Evolutionary conservation across 2,113 vertebrate species (phyloP).

Genomic region (Petroica traversi): DNA sequence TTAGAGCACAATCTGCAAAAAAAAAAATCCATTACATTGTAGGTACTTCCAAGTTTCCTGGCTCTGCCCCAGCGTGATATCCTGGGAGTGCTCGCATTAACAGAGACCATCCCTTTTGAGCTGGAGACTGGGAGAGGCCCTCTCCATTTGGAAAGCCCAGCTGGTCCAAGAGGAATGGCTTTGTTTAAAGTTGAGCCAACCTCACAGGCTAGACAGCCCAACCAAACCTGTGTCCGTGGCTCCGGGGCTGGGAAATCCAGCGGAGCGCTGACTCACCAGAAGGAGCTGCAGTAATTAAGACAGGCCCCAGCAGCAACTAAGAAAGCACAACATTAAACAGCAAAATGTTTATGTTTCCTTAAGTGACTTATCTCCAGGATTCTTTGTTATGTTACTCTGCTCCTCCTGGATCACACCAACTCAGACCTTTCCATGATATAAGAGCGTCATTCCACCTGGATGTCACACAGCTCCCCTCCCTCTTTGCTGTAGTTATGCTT

Average conservation of each 20-base stretch:
- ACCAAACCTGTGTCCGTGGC: neutral
- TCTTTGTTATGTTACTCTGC: neutral
- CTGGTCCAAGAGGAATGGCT: conserved; percentile 25
- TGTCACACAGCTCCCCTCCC: neutral
- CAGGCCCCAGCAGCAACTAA: conserved; percentile 28
- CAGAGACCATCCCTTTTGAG: neutral
- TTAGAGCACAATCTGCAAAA: neutral
- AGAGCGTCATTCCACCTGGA: neutral
- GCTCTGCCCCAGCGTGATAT: neutral
- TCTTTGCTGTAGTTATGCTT: neutral
- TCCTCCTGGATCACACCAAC: neutral
- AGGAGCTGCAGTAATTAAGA: conserved; percentile 24
- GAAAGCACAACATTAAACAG: conserved; percentile 26
- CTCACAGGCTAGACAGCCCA: conserved; percentile 39
- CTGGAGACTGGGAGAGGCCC: conserved; percentile 12
- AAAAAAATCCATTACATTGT: neutral
- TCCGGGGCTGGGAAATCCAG: conserved; percentile 59
- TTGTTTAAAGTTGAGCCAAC: conserved; percentile 48
- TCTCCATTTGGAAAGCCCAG: conserved; percentile 3
- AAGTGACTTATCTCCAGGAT: conserved; percentile 29
- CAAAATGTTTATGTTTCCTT: conserved; percentile 19
- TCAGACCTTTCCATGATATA: neutral
- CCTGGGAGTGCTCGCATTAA: neutral
- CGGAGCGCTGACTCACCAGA: neutral
- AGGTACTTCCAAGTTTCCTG: neutral